Evolutionary conservation across 2,113 vertebrate species (phyloP).

Genomic region (Ptilonorhynchus violaceus): DNA sequence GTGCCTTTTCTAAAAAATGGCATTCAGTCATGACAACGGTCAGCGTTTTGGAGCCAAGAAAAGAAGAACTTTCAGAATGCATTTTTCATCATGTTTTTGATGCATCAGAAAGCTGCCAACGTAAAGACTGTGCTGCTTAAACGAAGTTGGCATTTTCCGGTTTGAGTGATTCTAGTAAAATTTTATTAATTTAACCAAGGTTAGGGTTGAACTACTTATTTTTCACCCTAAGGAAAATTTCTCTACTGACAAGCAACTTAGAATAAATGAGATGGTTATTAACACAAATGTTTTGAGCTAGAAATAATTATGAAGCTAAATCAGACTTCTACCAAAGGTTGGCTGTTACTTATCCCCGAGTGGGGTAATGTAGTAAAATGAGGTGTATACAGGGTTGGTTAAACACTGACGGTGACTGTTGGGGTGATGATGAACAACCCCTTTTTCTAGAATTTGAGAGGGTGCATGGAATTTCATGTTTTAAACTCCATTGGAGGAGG

Average conservation of each 20-base stretch:
- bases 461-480: background rate
- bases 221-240: background rate
- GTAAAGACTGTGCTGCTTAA: background rate
- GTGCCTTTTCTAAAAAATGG: constrained; percentile 69
- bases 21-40: constrained; percentile 69
- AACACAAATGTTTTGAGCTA: background rate
- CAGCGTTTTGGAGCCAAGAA: constrained; percentile 23
- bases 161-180: background rate
- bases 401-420: background rate
- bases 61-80: background rate
- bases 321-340: background rate
- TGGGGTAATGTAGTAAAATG: background rate
- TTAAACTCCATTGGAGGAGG: background rate
- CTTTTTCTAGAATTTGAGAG: background rate
- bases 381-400: background rate
- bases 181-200: background rate
- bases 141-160: background rate
- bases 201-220: background rate
- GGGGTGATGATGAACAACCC: background rate
- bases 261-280: background rate
- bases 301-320: background rate
- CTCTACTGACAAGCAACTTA: background rate
- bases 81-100: background rate
- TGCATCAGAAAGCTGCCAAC: background rate
- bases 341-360: background rate